Evolutionary conservation across 92 coral and sea anemone species (phyloP).

Genomic region (Zoanthus sociatus): DNA sequence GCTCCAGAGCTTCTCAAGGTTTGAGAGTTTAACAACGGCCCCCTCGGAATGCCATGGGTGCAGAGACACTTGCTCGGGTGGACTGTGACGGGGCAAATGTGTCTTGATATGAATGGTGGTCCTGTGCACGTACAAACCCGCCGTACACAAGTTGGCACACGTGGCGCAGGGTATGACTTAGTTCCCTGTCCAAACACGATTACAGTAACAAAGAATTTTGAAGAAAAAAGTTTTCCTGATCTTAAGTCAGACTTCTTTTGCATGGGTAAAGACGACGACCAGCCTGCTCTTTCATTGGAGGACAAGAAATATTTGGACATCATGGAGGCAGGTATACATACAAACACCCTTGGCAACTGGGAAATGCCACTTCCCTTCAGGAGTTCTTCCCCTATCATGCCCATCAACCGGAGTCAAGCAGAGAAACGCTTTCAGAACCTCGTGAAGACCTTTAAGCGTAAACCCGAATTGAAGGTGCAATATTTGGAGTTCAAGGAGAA

Average conservation of each 20-base stretch:
- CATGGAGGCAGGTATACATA: constrained; percentile 48
- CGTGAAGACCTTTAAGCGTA: not conserved
- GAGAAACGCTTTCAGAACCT: not conserved
- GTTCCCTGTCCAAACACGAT: constrained; percentile 45
- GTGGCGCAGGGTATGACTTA: not conserved
- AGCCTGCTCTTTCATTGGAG: constrained; percentile 34
- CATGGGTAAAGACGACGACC: constrained; percentile 20
- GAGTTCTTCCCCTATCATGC: not conserved
- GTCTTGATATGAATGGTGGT: constrained; percentile 26
- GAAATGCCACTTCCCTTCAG: constrained; percentile 51
- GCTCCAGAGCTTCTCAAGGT: constrained; percentile 60
- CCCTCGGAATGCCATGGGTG: constrained; percentile 67
- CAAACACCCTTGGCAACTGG: constrained; percentile 47
- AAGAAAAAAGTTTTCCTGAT: not conserved
- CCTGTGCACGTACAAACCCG: constrained; percentile 15
- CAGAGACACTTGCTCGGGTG: constrained; percentile 54
- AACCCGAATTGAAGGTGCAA: not conserved
- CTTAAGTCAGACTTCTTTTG: constrained; percentile 23
- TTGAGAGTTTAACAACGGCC: constrained; percentile 57
- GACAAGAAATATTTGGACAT: constrained; percentile 41
- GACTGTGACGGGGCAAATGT: constrained; percentile 38
- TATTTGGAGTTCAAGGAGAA: not conserved
- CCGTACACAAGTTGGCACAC: constrained; percentile 12
- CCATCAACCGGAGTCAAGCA: not conserved
- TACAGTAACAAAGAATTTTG: constrained; percentile 25